These are phyloP conservation scores for Syrphus vitripennis DNA, from an alignment of 2,888 invertebrate species.

Conservation along the genomic window DNA sequence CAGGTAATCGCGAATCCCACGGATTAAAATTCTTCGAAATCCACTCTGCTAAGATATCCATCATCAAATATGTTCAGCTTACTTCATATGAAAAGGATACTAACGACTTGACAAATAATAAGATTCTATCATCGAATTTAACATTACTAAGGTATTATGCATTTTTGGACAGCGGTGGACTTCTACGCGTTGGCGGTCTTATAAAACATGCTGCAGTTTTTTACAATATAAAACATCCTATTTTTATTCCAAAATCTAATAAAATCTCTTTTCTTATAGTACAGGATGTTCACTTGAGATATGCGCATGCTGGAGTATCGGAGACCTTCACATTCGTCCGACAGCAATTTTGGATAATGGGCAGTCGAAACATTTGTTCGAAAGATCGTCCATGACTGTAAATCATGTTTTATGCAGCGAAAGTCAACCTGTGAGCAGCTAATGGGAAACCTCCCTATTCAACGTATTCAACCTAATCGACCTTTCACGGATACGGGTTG, in stretches of 20 bases:
- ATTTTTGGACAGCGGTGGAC: conserved; percentile 16
- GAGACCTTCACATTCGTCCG: not conserved
- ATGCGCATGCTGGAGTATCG: not conserved
- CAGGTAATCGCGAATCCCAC: not conserved
- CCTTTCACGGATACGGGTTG: not conserved
- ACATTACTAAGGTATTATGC: not conserved
- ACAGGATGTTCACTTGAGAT: not conserved
- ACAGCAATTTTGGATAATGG: not conserved
- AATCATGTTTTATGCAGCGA: conserved; percentile 30
- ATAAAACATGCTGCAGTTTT: conserved; percentile 4
- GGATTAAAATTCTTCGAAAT: not conserved
- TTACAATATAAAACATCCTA: conserved; percentile 12
- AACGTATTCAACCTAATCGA: not conserved
- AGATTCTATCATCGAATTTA: not conserved
- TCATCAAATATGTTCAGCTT: not conserved
- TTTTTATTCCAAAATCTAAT: conserved; percentile 7
- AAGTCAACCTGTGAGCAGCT: conserved; percentile 26
- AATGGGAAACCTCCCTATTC: conserved; percentile 30
- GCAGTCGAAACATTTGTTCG: not conserved
- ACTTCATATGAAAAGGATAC: not conserved
- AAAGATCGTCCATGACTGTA: not conserved
- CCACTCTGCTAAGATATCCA: not conserved
- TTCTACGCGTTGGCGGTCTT: conserved; percentile 7
- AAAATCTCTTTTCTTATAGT: not conserved
- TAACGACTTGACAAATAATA: not conserved